Evolutionary conservation across 2,113 vertebrate genomes (phyloP), one percentile per base, ranked within the genome.

Genomic region (Oryzias curvinotus): DNA sequence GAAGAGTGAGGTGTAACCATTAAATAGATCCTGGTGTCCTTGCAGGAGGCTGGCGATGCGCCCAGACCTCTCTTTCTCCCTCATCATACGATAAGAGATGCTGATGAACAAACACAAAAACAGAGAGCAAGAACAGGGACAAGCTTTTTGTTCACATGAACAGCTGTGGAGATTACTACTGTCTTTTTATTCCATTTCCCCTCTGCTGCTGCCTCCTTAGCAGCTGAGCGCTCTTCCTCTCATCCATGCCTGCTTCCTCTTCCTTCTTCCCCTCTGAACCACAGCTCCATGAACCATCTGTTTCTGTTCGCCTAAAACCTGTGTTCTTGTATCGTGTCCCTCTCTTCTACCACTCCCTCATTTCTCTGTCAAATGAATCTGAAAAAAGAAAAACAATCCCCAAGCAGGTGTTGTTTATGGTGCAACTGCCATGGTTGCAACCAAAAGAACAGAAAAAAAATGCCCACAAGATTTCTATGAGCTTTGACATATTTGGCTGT

Each of bases 121-220:
- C 28, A 66, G 53, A 62, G 52, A 59, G 60, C 54, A 52, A 43
- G 56, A 73, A 73, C 50, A 54, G 47, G 56, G 57, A 67, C 52
- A 65, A 48, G 49, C 30, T 4, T 73, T 68, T 66, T 75, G 73
- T 68, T 78, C 65, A 58, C 41, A 61, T 61, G 43, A 78, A 74
- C 84, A 88, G 78, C 84, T 85, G 72, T 64, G 61, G 57, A 79
- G 73, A 87, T 82, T 73, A 77, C 66, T 66, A 58, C 71, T 65
- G 67, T 72, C 75, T 80, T 73, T 78, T 74, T 57, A 73, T 67
- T 56, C 26, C 25, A 42, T 61, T 70, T 66, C 60, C 59, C 73
- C 49, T 52, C 57, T 72, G 51, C 63, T 53, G 25, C 64, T 21
- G 19, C 68, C 57, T 43, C 55, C 61, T 48, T 19, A 77, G 51